A percentile compares a stretch with the other conserved stretches of the same genome.
phyloP scores from a whole-genome alignment of 2,888 invertebrate species.

The Polietes domitor region DNA sequence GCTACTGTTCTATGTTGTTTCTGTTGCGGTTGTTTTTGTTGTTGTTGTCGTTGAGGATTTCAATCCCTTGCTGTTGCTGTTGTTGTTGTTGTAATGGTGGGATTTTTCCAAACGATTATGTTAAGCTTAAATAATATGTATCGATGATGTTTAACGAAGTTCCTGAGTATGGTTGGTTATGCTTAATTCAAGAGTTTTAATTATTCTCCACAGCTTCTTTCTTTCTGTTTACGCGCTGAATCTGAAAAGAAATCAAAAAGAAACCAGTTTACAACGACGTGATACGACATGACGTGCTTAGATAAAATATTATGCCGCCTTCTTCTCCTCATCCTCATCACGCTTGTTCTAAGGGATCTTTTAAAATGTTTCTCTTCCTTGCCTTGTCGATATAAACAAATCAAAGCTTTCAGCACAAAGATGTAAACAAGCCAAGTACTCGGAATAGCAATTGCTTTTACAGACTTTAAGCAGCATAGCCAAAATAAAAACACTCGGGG shows the following conservation, averaged over 20 bases:
- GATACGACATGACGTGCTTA: not conserved
- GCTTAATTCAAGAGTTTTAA: not conserved
- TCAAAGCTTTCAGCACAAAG: no score
- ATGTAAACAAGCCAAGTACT: no score
- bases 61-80: not conserved
- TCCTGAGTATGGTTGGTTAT: conserved; percentile 13
- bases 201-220: not conserved
- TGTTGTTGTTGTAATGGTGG: not conserved
- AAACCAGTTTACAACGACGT: not conserved
- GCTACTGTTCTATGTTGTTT: not conserved
- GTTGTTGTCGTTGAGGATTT: not conserved
- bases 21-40: conserved; percentile 9
- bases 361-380: no score
- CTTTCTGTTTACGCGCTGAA: not conserved
- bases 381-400: no score
- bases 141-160: conserved; percentile 20
- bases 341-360: no score
- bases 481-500: no score
- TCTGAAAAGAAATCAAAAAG: not conserved
- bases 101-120: not conserved
- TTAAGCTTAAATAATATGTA: not conserved
- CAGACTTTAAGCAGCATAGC: no score
- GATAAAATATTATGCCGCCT: not conserved
- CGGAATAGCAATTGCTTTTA: no score
- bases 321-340: not conserved